A percentile compares a stretch with the other conserved stretches of the same genome.
Conservation (phyloP, 92 coral and sea anemone species). For the Ricordea florida region DNA sequence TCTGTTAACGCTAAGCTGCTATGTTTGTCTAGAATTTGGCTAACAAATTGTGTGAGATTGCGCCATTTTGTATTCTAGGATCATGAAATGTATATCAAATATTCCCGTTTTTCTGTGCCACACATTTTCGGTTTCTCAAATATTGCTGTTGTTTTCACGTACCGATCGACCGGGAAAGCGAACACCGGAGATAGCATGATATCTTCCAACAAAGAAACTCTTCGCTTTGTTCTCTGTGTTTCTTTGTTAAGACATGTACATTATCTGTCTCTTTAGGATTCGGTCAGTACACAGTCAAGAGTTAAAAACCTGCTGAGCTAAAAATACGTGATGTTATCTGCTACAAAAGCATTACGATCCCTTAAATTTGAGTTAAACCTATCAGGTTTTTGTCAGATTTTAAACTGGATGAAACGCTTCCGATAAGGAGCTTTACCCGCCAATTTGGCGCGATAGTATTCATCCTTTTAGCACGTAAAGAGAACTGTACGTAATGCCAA, state of each 20-base stretch:
- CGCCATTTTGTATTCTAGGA: conserved; percentile 1
- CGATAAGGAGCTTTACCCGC: too few species aligned
- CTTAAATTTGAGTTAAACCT: neutral
- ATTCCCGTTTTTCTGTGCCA: too few species aligned
- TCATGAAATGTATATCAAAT: too few species aligned
- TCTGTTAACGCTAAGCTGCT: neutral
- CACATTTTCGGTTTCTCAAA: too few species aligned
- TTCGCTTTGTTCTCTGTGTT: neutral
- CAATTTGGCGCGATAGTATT: too few species aligned
- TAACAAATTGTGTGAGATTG: conserved; percentile 29
- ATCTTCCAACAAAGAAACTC: conserved; percentile 1
- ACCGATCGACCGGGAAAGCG: neutral
- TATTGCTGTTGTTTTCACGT: too few species aligned
- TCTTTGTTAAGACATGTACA: neutral
- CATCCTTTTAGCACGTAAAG: too few species aligned
- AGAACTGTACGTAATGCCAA: too few species aligned
- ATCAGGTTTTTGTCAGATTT: neutral
- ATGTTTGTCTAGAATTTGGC: conserved; percentile 36
- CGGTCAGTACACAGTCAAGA: neutral
- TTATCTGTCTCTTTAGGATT: neutral
- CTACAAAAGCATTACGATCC: neutral
- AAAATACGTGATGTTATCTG: conserved; percentile 6
- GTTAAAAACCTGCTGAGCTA: neutral
- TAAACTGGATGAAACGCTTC: too few species aligned
- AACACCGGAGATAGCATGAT: conserved; percentile 11